Conservation (phyloP, 2,888 invertebrate genomes). For the Eumacrocentrus americanus region DNA sequence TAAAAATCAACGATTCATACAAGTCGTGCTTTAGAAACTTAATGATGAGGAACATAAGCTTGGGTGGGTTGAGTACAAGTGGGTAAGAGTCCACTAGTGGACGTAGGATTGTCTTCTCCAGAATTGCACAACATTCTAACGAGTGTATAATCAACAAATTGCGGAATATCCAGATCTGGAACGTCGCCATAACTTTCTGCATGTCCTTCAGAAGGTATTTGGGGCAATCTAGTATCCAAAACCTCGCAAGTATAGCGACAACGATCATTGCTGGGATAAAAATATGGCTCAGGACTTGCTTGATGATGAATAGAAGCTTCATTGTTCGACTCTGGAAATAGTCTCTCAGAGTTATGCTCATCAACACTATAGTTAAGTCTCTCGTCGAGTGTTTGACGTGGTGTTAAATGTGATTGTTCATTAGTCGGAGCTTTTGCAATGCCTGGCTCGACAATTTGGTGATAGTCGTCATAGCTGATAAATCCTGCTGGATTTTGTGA, state of each 20-base stretch:
- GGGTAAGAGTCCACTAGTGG: constrained; percentile 35
- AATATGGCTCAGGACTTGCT: constrained; percentile 51
- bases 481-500: constrained; percentile 37
- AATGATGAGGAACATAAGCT: constrained; percentile 56
- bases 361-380: constrained; percentile 43
- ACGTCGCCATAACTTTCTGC: constrained; percentile 37
- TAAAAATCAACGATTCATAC: constrained; percentile 33
- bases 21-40: constrained; percentile 32
- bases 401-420: constrained; percentile 25
- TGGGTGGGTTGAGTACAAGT: constrained; percentile 47
- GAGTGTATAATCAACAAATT: constrained; percentile 57
- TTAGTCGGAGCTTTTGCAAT: constrained; percentile 25
- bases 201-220: constrained; percentile 31
- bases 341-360: constrained; percentile 36
- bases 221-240: constrained; percentile 51
- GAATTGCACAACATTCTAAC: constrained; percentile 58
- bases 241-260: constrained; percentile 58
- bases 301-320: constrained; percentile 40
- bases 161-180: constrained; percentile 51
- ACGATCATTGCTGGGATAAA: constrained; percentile 50
- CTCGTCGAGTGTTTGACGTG: constrained; percentile 44
- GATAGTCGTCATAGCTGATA: constrained; percentile 42
- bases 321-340: constrained; percentile 43
- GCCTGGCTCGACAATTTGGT: constrained; percentile 33
- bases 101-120: constrained; percentile 43